Evolutionary conservation across 53 echinoderm and acorn worm species (phyloP).

Genomic region (Antedon mediterranea): DNA sequence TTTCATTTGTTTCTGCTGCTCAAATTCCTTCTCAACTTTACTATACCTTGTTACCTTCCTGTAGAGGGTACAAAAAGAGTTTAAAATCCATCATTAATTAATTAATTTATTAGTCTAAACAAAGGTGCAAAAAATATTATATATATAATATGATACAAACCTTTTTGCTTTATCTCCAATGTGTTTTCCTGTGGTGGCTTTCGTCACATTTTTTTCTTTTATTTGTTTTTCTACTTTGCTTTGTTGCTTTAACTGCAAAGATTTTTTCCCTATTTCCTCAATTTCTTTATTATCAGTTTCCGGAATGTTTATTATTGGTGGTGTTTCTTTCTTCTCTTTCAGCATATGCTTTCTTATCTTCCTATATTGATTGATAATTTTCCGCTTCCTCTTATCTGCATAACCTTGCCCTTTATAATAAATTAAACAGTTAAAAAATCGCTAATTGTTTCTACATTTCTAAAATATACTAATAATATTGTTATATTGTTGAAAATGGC

Average conservation of each 20-base stretch:
- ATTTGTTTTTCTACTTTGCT: background rate
- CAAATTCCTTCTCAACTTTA: slow-evolving; percentile 28
- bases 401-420: slow-evolving; percentile 60
- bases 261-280: background rate
- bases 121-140: too few relatives aligned
- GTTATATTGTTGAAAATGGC: too few relatives aligned
- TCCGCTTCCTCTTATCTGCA: slow-evolving; percentile 79
- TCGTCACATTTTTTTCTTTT: background rate
- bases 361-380: slow-evolving; percentile 44
- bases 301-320: background rate
- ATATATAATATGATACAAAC: too few relatives aligned
- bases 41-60: slow-evolving; percentile 25
- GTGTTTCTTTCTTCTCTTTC: background rate
- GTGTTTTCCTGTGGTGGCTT: background rate
- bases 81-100: too few relatives aligned
- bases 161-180: background rate
- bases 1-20: slow-evolving; percentile 4
- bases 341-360: slow-evolving; percentile 36
- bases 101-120: too few relatives aligned
- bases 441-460: too few relatives aligned
- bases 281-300: background rate
- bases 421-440: background rate
- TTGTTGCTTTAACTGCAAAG: background rate
- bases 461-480: too few relatives aligned
- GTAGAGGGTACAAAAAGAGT: background rate